Conservation (phyloP, 2,113 vertebrate genomes). For the Oryzias javanicus region DNA sequence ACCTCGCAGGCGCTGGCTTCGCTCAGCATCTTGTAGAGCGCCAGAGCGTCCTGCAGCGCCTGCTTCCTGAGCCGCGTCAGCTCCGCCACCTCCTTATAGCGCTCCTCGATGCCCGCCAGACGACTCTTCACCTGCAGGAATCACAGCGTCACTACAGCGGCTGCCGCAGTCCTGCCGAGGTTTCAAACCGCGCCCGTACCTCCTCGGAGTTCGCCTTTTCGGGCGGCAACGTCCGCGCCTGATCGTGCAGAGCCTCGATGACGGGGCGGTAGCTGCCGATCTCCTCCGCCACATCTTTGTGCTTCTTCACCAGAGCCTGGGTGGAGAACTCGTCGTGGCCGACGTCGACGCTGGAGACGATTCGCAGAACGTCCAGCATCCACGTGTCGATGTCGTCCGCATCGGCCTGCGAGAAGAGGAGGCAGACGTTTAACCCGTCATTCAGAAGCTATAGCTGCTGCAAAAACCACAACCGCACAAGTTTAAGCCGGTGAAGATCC, state of each 20-base stretch:
- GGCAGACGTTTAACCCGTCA: not conserved
- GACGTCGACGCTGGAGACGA: conserved; percentile 93
- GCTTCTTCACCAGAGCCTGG: conserved; percentile 95
- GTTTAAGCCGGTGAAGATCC: too few species aligned
- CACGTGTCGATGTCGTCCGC: conserved; percentile 93
- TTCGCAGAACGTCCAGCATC: conserved; percentile 95
- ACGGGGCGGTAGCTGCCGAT: conserved; percentile 89
- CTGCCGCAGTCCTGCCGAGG: too few species aligned
- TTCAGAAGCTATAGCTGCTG: too few species aligned
- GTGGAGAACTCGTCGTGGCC: conserved; percentile 97
- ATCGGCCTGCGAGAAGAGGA: conserved; percentile 70
- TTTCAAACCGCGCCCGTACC: conserved; percentile 47
- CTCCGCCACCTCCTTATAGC: conserved; percentile 93
- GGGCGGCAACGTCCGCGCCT: conserved; percentile 82
- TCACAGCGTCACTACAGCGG: too few species aligned
- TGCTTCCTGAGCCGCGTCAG: conserved; percentile 91
- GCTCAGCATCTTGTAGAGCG: conserved; percentile 93
- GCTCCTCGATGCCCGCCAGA: conserved; percentile 91
- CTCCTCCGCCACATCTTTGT: conserved; percentile 96
- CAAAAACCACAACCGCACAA: too few species aligned
- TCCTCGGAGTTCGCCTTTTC: conserved; percentile 81
- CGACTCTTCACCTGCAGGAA: conserved; percentile 65
- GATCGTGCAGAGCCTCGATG: conserved; percentile 90
- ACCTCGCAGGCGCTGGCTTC: conserved; percentile 93
- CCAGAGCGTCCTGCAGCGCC: conserved; percentile 93